phyloP scores from a whole-genome alignment of 2,797 vertebrate species.

The Odontamblyopus lacepedii region DNA sequence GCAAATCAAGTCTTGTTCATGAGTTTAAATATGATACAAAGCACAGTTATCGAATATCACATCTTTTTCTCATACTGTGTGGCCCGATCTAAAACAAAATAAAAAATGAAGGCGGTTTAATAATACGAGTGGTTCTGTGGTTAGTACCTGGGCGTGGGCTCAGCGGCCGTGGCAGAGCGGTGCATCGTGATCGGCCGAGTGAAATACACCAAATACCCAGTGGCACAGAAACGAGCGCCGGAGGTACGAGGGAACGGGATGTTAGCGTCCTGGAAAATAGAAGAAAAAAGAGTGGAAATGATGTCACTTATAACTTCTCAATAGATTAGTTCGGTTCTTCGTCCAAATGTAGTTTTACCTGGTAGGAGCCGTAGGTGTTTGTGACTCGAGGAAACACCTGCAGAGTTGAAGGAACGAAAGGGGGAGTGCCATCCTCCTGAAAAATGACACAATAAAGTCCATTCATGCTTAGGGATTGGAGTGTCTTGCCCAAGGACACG shows the following conservation, averaged over 20 bases:
- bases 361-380: constrained; percentile 96
- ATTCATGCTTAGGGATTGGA: no score
- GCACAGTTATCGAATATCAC: no score
- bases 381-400: constrained; percentile 91
- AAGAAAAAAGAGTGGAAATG: not conserved
- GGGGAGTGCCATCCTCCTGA: constrained; percentile 84
- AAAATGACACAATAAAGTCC: constrained; percentile 54
- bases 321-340: not conserved
- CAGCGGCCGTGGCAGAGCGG: constrained; percentile 87
- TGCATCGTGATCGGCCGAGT: constrained; percentile 96
- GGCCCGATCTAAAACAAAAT: no score
- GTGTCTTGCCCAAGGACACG: no score
- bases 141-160: constrained; percentile 91
- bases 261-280: constrained; percentile 84
- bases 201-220: constrained; percentile 94
- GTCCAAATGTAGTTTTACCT: constrained; percentile 49
- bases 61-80: no score
- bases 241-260: constrained; percentile 97
- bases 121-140: not conserved
- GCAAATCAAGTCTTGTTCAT: no score
- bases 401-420: constrained; percentile 85
- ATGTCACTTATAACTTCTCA: not conserved
- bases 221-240: constrained; percentile 94
- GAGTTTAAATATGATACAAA: no score
- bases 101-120: no score